phyloP scores from a whole-genome alignment of 2,888 invertebrate genomes.

The Chironomus tentans region DNA sequence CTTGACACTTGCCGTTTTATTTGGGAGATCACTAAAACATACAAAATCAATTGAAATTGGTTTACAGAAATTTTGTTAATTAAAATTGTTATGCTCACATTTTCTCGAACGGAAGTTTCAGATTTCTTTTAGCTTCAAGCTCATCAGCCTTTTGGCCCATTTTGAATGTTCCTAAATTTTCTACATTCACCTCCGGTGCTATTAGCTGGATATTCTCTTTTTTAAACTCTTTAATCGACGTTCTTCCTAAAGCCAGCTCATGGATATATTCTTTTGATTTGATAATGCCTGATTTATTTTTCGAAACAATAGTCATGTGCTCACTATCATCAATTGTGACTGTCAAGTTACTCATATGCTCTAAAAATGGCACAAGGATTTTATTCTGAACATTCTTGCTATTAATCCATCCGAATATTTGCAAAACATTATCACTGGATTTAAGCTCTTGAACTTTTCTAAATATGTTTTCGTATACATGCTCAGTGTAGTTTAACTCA shows the following conservation, averaged over 20 bases:
- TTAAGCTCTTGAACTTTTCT: neutral
- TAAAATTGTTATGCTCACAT: neutral
- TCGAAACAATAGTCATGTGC: neutral
- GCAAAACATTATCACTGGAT: neutral
- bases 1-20: too few relatives aligned
- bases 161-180: neutral
- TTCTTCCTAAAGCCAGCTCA: neutral
- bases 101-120: slow-evolving; percentile 1
- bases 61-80: too few relatives aligned
- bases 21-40: neutral
- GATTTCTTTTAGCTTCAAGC: neutral
- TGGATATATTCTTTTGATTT: neutral
- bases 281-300: neutral
- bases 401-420: neutral
- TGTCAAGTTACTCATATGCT: neutral
- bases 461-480: neutral
- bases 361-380: neutral
- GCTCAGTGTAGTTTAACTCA: neutral
- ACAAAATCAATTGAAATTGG: too few relatives aligned
- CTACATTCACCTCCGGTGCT: neutral
- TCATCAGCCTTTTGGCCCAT: neutral
- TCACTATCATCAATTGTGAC: neutral
- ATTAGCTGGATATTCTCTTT: neutral
- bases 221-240: neutral
- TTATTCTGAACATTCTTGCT: neutral